phyloP scores from a whole-genome alignment of 2,113 vertebrate genomes.

The Acrocephalus arundinaceus region DNA sequence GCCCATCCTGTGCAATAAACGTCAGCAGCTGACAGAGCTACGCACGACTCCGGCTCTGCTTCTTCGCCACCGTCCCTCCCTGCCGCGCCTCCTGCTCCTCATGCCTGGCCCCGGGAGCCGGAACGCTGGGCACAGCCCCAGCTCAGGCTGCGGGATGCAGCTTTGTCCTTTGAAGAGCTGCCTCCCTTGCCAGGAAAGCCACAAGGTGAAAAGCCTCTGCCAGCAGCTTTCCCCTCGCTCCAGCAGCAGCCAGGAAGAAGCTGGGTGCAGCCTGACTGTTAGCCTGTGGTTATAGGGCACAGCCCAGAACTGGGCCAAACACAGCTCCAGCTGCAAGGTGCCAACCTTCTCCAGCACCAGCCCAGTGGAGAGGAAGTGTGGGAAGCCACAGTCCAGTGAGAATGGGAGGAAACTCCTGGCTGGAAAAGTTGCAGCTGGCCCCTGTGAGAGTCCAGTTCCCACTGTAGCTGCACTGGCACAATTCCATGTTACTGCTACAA shows the following conservation, averaged over 20 bases:
- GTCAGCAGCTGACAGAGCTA: constrained; percentile 83
- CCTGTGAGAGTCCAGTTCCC: not conserved
- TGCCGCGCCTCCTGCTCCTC: accelerated
- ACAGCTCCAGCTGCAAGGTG: not conserved
- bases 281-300: not conserved
- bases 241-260: not conserved
- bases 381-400: not conserved
- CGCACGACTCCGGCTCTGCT: constrained; percentile 31
- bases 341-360: not conserved
- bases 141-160: not conserved
- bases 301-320: not conserved
- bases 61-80: not conserved
- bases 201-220: not conserved
- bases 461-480: not conserved
- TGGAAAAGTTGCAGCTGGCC: not conserved
- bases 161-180: not conserved
- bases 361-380: accelerated
- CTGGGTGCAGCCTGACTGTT: not conserved
- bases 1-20: constrained; percentile 90
- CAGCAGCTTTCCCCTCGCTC: not conserved
- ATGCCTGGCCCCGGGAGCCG: not conserved
- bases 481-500: not conserved
- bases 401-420: not conserved
- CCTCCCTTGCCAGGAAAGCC: not conserved
- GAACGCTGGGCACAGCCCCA: not conserved